phyloP scores from a whole-genome alignment of 2,113 vertebrate genomes.

The Maccullochella peelii region DNA sequence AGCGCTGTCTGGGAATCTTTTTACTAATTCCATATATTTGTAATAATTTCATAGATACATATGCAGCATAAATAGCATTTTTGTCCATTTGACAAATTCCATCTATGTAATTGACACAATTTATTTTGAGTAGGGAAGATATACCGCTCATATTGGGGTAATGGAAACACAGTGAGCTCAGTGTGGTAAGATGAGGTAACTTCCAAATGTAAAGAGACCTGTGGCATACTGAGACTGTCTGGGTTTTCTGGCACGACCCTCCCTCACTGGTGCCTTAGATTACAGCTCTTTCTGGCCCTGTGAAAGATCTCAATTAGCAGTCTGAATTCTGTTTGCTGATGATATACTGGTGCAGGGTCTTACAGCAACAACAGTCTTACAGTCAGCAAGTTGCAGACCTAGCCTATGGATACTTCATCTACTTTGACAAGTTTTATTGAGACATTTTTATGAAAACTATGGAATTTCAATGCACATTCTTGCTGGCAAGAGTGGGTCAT shows the following conservation, averaged over 20 bases:
- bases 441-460: constrained; percentile 39
- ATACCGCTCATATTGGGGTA: constrained; percentile 39
- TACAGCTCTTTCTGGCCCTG: constrained; percentile 50
- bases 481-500: neutral
- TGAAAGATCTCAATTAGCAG: constrained; percentile 58
- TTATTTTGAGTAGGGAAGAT: constrained; percentile 30
- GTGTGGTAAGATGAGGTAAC: constrained; percentile 73
- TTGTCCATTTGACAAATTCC: constrained; percentile 34
- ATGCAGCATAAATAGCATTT: neutral
- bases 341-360: constrained; percentile 6
- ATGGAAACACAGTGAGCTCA: constrained; percentile 74
- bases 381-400: constrained; percentile 14
- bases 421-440: constrained; percentile 42
- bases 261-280: constrained; percentile 55
- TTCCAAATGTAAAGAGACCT: constrained; percentile 75
- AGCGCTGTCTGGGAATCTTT: constrained; percentile 35
- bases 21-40: neutral
- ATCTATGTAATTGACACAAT: constrained; percentile 18
- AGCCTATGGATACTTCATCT: constrained; percentile 36
- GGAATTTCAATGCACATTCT: constrained; percentile 41
- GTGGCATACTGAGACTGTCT: constrained; percentile 63
- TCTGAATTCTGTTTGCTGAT: constrained; percentile 43
- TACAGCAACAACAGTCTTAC: too few species aligned
- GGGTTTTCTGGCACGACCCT: constrained; percentile 56
- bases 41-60: neutral